phyloP scores from a whole-genome alignment of 2,113 vertebrate species.

The Stercorarius parasiticus region DNA sequence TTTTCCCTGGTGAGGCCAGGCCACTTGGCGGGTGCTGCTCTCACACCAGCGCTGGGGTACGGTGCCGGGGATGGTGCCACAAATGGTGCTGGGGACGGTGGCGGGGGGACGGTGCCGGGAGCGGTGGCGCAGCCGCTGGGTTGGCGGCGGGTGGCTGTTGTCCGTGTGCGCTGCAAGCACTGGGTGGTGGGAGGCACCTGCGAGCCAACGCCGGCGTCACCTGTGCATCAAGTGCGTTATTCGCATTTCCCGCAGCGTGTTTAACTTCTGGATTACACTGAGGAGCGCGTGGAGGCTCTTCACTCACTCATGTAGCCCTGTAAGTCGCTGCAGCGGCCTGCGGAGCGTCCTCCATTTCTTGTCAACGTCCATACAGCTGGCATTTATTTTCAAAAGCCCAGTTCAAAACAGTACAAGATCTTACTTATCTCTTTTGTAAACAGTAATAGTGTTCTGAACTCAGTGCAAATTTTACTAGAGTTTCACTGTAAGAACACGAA shows the following conservation, averaged over 20 bases:
- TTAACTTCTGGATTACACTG: background rate
- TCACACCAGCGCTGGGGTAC: background rate
- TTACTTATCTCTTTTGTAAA: background rate
- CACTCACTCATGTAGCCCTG: background rate
- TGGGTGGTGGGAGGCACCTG: background rate
- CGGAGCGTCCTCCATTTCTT: background rate
- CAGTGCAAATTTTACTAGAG: background rate
- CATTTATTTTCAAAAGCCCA: background rate
- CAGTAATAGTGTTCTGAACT: background rate
- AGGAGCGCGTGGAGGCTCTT: background rate
- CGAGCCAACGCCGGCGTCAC: too few relatives aligned
- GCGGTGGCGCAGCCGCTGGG: background rate
- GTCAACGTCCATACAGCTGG: background rate
- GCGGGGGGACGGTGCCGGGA: background rate
- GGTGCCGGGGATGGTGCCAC: too few relatives aligned
- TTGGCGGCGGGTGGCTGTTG: too few relatives aligned
- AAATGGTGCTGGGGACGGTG: background rate
- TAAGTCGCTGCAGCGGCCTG: background rate
- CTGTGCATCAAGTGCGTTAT: background rate
- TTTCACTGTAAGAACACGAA: background rate
- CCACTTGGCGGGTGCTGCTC: background rate
- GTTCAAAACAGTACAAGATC: background rate
- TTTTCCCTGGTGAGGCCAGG: conserved; percentile 8
- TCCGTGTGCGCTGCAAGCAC: background rate
- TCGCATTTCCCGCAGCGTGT: background rate